Evolutionary conservation across 2,888 invertebrate genomes (phyloP), one percentile per base, ranked within the genome.

Genomic region (Ophion ventricosus): DNA sequence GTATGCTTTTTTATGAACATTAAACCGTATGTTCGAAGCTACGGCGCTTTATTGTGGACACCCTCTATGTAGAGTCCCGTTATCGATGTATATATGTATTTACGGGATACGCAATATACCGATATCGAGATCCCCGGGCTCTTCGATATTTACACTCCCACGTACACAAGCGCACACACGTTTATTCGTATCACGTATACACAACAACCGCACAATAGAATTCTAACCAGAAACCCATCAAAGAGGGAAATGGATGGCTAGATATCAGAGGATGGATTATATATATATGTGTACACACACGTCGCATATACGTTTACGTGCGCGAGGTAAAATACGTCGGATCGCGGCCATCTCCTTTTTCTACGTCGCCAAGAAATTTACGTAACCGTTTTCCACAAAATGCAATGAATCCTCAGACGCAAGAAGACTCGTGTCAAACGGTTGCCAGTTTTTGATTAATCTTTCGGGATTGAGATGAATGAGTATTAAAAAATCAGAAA

Each of bases 61-160:
- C 8, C 54, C 26, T 54, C 17, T n/a, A 2, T 1, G 17, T 10
- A 25, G 14, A 25, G 7, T 35, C 14, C 14, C 14, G 20, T 40
- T 25, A 17, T 35, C 43, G 43, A 73, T 2, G 23, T 43, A 23
- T 56, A 23, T 35, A 20, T 56, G n/a, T 56, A 63, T 14, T 66
- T 64, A 74, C n/a, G n/a, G 20, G 20, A 26, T 70, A 63, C 69
- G 3, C 7, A 29, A n/a, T 23, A 49, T n/a, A 66, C 25, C 29
- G 14, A 64, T 49, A 61, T 5, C 11, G n/a, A 70, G 43, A 72
- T 20, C 64, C 7, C 29, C 49, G 63, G 59, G 67, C 77, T 25
- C 43, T 69, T 77, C 73, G 80, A 80, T 77, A 80, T 83, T 80
- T 83, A 80, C 66, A 69, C 54, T 61, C 63, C 35, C 80, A 56